Base-by-base conservation (phyloP, 2,113 vertebrate genomes). In the Hymenochirus boettgeri region DNA sequence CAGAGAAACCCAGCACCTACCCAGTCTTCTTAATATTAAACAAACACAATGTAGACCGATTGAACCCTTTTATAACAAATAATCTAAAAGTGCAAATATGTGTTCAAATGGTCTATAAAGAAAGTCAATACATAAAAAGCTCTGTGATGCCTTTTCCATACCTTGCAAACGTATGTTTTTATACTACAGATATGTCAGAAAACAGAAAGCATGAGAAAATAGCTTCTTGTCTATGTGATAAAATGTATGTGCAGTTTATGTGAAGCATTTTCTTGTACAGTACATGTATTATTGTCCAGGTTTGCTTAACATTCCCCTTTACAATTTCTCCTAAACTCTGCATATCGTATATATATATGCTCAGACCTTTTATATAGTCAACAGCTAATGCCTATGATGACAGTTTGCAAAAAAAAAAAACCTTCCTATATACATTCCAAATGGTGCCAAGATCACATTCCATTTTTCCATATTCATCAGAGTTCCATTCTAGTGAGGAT, bases 21-120 rank as follows among this genome's bases (percentile, higher is more conserved):
- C 55, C 87, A 73, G 2, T 87, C 81, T 18, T 86, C 92, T 59
- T 76, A 89, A 79, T 79, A 90, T 79, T 83, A 89, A 91, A 85
- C 87, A 86, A 24, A 83, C 76, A 0, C 73, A 39, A 12, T n/a
- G 15, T 42, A 6, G 7, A 11, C 35, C 5, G 5, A 39, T 39
- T 39, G 39, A n/a, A 5, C n/a, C 39, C 12, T 1, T 42, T 15
- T 42, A 15, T n/a, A 18, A 42, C 3, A 2, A 42, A 3, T 4
- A n/a, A 42, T 42, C n/a, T 42, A 42, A 42, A 15, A 11, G n/a
- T 17, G 7, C 11, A 2, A n/a, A 42, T n/a, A 18, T 5, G 2
- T 42, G 39, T 42, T 17, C 39, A 42, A 17, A 13, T 42, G 39
- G 3, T 35, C 33, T 17, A 42, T 15, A n/a, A n/a, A 42, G 3